These are phyloP conservation scores for Podocnemis expansa DNA, from an alignment of 2,113 vertebrate species.

Conservation along the genomic window DNA sequence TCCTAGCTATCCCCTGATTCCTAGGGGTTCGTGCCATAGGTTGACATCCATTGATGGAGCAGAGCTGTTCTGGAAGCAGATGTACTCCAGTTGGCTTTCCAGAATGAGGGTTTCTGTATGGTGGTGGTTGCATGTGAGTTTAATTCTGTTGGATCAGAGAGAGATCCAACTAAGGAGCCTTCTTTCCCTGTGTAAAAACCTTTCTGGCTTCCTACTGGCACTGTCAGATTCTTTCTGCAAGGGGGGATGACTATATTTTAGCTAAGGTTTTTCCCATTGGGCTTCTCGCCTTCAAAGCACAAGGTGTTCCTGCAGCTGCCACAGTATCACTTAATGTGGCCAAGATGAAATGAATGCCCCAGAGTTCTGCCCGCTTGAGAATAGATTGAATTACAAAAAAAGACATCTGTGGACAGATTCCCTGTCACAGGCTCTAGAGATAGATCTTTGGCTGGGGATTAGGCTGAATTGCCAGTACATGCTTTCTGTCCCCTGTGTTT, in stretches of 20 bases:
- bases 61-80: background rate
- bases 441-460: background rate
- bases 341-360: background rate
- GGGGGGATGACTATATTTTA: too few species aligned
- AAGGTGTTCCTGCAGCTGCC: background rate
- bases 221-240: background rate
- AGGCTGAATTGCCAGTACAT: background rate
- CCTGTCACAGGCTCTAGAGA: background rate
- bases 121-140: background rate
- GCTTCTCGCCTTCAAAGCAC: background rate
- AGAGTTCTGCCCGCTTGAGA: background rate
- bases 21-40: slow-evolving; percentile 43
- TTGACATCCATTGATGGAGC: background rate
- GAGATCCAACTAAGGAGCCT: rapidly evolving
- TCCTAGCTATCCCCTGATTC: slow-evolving; percentile 35
- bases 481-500: background rate
- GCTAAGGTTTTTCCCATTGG: background rate
- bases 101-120: rapidly evolving
- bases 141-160: background rate
- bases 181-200: background rate
- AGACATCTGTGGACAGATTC: background rate
- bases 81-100: slow-evolving; percentile 35
- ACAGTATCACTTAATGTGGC: rapidly evolving
- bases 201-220: background rate
- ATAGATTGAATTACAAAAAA: background rate